These are phyloP conservation scores for Atta cephalotes DNA, from an alignment of 1,140 invertebrate species.

Conservation along the genomic window DNA sequence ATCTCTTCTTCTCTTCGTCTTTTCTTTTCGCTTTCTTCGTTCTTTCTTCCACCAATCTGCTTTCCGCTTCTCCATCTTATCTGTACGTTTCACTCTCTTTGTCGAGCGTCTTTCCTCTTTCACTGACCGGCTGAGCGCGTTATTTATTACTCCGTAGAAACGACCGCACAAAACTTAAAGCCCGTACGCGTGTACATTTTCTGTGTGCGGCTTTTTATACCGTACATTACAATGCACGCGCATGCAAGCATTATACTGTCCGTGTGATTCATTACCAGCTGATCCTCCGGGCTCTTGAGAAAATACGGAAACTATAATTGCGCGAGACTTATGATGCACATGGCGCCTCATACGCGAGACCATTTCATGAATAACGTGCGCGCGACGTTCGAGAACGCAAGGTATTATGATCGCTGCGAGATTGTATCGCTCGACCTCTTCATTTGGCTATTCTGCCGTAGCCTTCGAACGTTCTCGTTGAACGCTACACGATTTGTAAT, in stretches of 20 bases:
- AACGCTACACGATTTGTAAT: conserved; percentile 70
- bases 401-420: conserved; percentile 71
- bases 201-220: conserved; percentile 78
- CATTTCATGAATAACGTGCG: conserved; percentile 21
- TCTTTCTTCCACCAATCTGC: conserved; percentile 4
- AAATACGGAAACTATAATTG: conserved; percentile 84
- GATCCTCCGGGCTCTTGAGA: conserved; percentile 80
- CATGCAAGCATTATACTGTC: conserved; percentile 82
- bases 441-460: conserved; percentile 57
- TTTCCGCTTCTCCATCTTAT: conserved; percentile 47
- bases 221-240: conserved; percentile 79
- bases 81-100: conserved; percentile 34
- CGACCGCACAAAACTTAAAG: conserved; percentile 75
- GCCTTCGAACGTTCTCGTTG: conserved; percentile 66
- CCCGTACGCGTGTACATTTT: conserved; percentile 73
- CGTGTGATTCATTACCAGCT: conserved; percentile 82
- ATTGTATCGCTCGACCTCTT: conserved; percentile 74
- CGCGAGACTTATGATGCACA: conserved; percentile 81
- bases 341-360: conserved; percentile 64
- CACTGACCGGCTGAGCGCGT: conserved; percentile 68
- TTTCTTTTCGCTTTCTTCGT: conserved; percentile 19
- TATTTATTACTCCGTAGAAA: conserved; percentile 78
- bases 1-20: conserved; percentile 48
- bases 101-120: conserved; percentile 61
- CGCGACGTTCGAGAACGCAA: conserved; percentile 25